Evolutionary conservation across 2,113 vertebrate species (phyloP).

Genomic region (Gobiocypris rarus): DNA sequence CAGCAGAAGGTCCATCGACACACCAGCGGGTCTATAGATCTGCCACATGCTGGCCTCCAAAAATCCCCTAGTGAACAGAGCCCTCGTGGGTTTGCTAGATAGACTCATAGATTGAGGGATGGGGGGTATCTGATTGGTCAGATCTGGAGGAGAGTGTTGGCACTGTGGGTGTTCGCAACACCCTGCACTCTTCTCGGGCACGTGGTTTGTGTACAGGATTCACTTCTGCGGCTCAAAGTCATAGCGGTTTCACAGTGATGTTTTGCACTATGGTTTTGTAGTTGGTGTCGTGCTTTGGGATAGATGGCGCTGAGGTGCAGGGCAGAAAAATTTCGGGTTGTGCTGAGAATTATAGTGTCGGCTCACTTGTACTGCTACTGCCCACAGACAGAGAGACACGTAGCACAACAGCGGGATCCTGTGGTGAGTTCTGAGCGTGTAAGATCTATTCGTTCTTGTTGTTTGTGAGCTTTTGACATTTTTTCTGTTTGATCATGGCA

Average conservation of each 20-base stretch:
- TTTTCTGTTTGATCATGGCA: not conserved
- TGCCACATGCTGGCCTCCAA: not conserved
- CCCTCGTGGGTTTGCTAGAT: not conserved
- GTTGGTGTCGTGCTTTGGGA: not conserved
- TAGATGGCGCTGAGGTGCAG: slow-evolving; percentile 25
- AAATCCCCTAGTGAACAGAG: slow-evolving; percentile 1
- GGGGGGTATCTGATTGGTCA: not conserved
- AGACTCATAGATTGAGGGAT: slow-evolving; percentile 30
- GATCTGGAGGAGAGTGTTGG: not conserved
- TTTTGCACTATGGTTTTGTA: not conserved
- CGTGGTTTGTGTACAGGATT: not conserved
- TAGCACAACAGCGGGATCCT: not conserved
- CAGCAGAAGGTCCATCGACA: slow-evolving; percentile 41
- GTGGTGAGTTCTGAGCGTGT: slow-evolving; percentile 12
- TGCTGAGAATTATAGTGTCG: slow-evolving; percentile 39
- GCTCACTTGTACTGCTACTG: not conserved
- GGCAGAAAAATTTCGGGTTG: slow-evolving; percentile 20
- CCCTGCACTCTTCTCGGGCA: not conserved
- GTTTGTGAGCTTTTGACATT: slow-evolving; percentile 12
- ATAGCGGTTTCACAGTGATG: slow-evolving; percentile 1
- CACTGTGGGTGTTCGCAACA: not conserved
- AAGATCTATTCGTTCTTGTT: not conserved
- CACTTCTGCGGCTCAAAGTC: not conserved
- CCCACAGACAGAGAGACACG: not conserved
- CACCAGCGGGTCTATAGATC: slow-evolving; percentile 49